A percentile compares a stretch with the other conserved stretches of the same genome.
These are phyloP conservation scores for Halcyon badia DNA, from an alignment of 2,797 vertebrate species.

Conservation along the genomic window DNA sequence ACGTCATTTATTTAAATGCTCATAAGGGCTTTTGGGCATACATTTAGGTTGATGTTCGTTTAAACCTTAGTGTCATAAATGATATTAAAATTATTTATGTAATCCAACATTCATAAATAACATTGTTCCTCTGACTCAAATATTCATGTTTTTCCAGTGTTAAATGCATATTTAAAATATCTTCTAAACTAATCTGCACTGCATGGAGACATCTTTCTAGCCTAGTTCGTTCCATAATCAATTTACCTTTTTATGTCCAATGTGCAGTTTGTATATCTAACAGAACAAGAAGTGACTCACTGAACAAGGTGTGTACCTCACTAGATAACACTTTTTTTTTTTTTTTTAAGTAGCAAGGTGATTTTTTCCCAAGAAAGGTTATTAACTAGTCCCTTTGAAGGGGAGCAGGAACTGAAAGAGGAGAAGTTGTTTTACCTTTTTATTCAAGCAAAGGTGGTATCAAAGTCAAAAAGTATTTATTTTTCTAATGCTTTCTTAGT, in stretches of 20 bases:
- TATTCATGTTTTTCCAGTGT: background rate
- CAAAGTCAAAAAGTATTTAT: background rate
- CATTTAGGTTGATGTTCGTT: background rate
- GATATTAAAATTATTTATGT: background rate
- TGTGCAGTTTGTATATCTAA: background rate
- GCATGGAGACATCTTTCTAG: background rate
- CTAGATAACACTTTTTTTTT: background rate
- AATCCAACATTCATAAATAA: constrained; percentile 20
- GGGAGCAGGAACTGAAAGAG: background rate
- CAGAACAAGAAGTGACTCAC: background rate
- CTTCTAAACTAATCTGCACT: background rate
- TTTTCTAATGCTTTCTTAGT: background rate
- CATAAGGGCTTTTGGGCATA: background rate
- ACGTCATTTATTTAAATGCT: background rate
- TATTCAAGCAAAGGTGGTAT: background rate
- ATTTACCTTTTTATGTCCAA: background rate
- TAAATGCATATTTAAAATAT: background rate
- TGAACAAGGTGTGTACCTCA: background rate
- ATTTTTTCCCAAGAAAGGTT: background rate
- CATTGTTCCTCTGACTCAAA: background rate
- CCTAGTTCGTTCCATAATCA: background rate
- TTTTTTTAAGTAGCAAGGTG: background rate
- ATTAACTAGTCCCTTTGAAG: background rate
- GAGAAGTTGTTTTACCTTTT: background rate
- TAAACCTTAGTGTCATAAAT: background rate